Evolutionary conservation across 2,797 vertebrate species (phyloP), one percentile per base, ranked within the genome.

Genomic region (Eidolon dupreanum): DNA sequence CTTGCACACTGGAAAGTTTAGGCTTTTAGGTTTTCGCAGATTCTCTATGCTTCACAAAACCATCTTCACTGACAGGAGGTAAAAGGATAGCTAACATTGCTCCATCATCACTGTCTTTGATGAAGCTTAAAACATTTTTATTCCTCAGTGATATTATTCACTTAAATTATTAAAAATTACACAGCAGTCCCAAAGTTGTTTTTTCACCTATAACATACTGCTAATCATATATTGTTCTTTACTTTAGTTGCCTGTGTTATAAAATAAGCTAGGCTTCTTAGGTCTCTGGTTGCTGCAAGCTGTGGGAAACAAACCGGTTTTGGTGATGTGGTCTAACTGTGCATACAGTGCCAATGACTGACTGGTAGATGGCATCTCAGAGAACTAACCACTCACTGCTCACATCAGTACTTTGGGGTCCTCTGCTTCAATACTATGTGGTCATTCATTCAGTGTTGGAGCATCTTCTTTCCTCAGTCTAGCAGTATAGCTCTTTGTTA

Each of bases 121-220:
- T 57, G 46, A 91, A 53, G 49, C 38, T 73, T 88, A 88, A 61
- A 36, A 90, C 17, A 88, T 20, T 85, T 74, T 73, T 19, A 91
- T 78, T 95, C 36, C 38, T 66, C 38, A 73, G 31, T 55, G 51
- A 38, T 81, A 38, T 70, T 93, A 81, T 77, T 78, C 46, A 79
- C 70, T 88, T 93, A 78, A 43, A n/a, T 92, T 31, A 83, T 59
- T 92, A 83, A 95, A 95, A 92, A 51, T 77, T 87, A 55, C 38
- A 71, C 38, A 26, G 65, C 93, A 90, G 53, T 71, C 43, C 92
- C 55, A 77, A 71, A 38, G 73, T 82, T 77, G 55, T 31, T 75
- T 94, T 68, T 90, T 13, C 19, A 49, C 12, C 66, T 85, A 12
- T 63, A 89, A n/a, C 36, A n/a, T 49, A 46, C 65, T 38, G 61